Evolutionary conservation across 2,888 invertebrate genomes (phyloP).

Genomic region (Subacronicta megacephala): DNA sequence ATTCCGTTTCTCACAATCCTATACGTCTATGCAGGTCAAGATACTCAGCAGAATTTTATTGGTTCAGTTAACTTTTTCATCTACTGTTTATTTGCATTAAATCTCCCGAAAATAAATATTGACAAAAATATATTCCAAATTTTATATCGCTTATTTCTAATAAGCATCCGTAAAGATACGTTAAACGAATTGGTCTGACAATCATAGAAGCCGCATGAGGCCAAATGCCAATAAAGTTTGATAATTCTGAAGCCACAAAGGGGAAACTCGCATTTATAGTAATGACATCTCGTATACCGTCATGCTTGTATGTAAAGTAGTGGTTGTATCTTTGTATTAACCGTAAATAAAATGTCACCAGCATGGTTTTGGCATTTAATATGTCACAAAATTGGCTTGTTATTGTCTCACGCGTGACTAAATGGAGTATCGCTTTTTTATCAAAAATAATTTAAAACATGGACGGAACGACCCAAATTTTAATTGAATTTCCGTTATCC

Average conservation of each 20-base stretch:
- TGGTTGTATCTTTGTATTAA: constrained; percentile 25
- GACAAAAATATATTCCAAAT: constrained; percentile 13
- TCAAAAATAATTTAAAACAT: constrained; percentile 16
- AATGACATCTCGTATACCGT: constrained; percentile 22
- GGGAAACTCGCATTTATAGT: constrained; percentile 20
- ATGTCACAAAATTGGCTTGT: constrained; percentile 27
- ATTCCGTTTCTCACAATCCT: constrained; percentile 5
- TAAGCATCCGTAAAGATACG: too few relatives aligned
- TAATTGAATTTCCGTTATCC: constrained; percentile 12
- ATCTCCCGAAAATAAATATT: constrained; percentile 1
- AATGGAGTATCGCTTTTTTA: constrained; percentile 17
- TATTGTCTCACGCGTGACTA: constrained; percentile 7
- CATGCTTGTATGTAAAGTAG: constrained; percentile 32
- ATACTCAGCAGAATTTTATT: constrained; percentile 1
- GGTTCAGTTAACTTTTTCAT: constrained; percentile 18
- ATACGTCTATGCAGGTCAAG: constrained; percentile 15
- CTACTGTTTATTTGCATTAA: constrained; percentile 10
- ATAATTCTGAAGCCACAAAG: constrained; percentile 18
- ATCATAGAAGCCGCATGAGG: constrained; percentile 11
- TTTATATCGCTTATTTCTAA: constrained; percentile 7
- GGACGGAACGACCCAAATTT: constrained; percentile 4
- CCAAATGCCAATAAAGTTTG: constrained; percentile 19
- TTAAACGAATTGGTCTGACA: constrained; percentile 31
- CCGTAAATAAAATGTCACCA: constrained; percentile 39
- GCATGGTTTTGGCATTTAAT: constrained; percentile 27